Evolutionary conservation across 2,797 vertebrate genomes (phyloP), one percentile per base, ranked within the genome.

Genomic region (Pangasius sanitwongsei): DNA sequence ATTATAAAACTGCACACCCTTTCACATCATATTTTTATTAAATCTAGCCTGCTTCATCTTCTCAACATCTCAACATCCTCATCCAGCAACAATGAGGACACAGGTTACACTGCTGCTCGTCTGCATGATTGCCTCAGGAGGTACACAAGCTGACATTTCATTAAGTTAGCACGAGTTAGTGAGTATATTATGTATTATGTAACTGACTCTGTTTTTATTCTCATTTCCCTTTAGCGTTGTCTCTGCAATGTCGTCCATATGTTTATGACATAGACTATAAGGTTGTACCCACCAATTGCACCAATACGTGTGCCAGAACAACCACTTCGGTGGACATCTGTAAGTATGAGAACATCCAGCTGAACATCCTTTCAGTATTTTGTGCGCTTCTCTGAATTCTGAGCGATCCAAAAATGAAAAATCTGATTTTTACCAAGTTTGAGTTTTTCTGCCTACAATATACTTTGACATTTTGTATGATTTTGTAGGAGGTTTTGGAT

Each of bases 251-350:
- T 67, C 1, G 13, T 13, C 61, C 41, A 25, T 0, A 0, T 28
- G 0, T 1, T 0, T 81, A 37, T 59, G 0, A 25, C 13, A 7
- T 1, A 1, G 0, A 0, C 2, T 0, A 0, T 7, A 0, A 6
- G 0, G 1, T 1, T 1, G 6, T 2, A 23, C 11, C 0, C 15
- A 12, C 28, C 1, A 2, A 53, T 0, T 84, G 83, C 13, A 6
- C 28, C 9, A 1, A 6, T 31, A 3, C 0, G 3, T 84, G 83
- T 34, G 44, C 61, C 44, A 67, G 61, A 0, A 31, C 61, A 34
- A 84, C 63, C 44, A 84, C 44, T 23, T 11, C 28, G 13, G 44
- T 84, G 44, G 15, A 5, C 18, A 34, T 69, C 44, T 20, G 83
- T 84, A 50, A 53, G 83, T 84, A 69, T 20, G 20, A 69, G 63